Evolutionary conservation across 2,888 invertebrate species (phyloP).

Genomic region (Cataglyphis livida): DNA sequence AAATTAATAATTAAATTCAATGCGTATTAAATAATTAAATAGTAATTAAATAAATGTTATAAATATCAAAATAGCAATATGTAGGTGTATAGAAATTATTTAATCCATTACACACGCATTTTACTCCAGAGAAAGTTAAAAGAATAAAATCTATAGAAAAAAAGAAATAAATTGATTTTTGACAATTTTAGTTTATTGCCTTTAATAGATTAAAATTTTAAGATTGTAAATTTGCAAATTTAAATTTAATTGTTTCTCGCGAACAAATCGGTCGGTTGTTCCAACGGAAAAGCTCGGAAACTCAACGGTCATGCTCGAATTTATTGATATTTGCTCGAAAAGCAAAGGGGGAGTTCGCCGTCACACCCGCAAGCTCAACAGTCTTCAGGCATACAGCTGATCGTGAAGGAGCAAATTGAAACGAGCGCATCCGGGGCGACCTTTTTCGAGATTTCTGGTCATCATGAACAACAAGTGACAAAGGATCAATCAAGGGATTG

Average conservation of each 20-base stretch:
- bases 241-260: neutral
- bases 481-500: conserved; percentile 9
- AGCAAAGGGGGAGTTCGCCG: conserved; percentile 49
- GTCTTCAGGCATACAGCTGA: conserved; percentile 74
- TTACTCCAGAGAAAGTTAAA: neutral
- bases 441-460: neutral
- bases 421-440: neutral
- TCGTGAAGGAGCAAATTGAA: conserved; percentile 55
- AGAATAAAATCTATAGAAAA: neutral
- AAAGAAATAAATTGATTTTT: neutral
- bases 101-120: neutral
- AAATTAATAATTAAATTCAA: no score
- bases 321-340: conserved; percentile 81
- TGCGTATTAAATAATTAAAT: no score
- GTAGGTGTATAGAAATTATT: neutral
- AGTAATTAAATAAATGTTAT: neutral
- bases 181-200: neutral
- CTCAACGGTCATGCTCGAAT: conserved; percentile 81
- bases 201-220: neutral
- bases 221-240: neutral
- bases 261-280: conserved; percentile 52
- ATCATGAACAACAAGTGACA: conserved; percentile 20
- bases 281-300: conserved; percentile 57
- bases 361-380: conserved; percentile 72
- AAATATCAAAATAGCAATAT: neutral